Conservation (phyloP, 2,888 invertebrate species). For the Synergus umbraculus region DNA sequence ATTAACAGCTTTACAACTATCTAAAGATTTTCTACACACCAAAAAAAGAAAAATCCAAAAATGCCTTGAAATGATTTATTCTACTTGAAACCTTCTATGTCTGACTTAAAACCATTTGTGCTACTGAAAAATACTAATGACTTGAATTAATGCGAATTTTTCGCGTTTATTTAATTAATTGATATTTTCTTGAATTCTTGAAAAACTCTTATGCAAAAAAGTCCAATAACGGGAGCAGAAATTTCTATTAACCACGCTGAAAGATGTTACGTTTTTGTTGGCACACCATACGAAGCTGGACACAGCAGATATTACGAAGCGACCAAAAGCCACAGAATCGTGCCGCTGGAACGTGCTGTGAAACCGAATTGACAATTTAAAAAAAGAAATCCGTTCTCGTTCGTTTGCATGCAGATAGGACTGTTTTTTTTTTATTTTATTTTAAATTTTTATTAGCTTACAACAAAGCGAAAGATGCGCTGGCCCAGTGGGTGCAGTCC, state of each 20-base stretch:
- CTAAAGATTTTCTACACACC: too few relatives aligned
- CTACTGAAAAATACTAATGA: too few relatives aligned
- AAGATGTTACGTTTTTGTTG: neutral
- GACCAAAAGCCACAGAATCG: slow-evolving; percentile 4
- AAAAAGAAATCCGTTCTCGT: neutral
- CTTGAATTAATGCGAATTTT: neutral
- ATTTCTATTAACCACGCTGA: neutral
- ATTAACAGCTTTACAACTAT: too few relatives aligned
- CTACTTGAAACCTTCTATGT: too few relatives aligned
- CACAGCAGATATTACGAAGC: neutral
- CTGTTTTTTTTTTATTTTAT: neutral
- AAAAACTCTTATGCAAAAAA: neutral
- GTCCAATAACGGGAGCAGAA: neutral
- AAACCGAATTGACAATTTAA: neutral
- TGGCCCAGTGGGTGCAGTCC: neutral
- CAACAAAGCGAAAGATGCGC: neutral
- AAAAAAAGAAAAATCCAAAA: too few relatives aligned
- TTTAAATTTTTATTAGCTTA: slow-evolving; percentile 3
- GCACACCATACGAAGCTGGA: neutral
- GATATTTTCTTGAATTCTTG: too few relatives aligned
- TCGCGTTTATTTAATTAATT: neutral
- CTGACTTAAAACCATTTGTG: too few relatives aligned
- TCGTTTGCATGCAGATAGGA: neutral
- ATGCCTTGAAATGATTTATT: too few relatives aligned
- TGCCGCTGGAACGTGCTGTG: slow-evolving; percentile 2